Evolutionary conservation across 2,797 vertebrate species (phyloP).

Genomic region (Bovichtus diacanthus): DNA sequence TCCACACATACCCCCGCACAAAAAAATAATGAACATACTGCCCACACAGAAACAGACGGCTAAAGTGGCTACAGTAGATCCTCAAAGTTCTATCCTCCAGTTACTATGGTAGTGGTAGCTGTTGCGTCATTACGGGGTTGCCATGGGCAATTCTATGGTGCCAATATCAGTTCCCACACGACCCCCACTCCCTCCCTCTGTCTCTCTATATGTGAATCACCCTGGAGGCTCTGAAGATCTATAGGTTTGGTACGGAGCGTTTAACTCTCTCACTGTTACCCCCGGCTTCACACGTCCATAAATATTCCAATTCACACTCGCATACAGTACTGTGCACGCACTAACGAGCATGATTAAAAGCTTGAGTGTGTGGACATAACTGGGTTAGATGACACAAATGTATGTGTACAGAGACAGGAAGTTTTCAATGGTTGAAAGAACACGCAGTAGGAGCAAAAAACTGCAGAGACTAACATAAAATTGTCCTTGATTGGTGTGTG

Average conservation of each 20-base stretch:
- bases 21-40: slow-evolving; percentile 29
- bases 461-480: slow-evolving; percentile 23
- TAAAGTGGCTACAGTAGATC: slow-evolving; percentile 48
- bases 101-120: slow-evolving; percentile 72
- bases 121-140: slow-evolving; percentile 66
- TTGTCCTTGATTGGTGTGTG: slow-evolving; percentile 14
- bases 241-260: slow-evolving; percentile 34
- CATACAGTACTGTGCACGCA: slow-evolving; percentile 9
- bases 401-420: neutral
- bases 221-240: slow-evolving; percentile 25
- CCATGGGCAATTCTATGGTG: slow-evolving; percentile 63
- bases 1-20: slow-evolving; percentile 26
- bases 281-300: slow-evolving; percentile 18
- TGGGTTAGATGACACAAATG: slow-evolving; percentile 33
- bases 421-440: slow-evolving; percentile 8
- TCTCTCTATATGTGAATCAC: slow-evolving; percentile 25
- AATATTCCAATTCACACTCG: slow-evolving; percentile 37
- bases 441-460: neutral
- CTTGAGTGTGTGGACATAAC: slow-evolving; percentile 19
- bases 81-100: slow-evolving; percentile 50
- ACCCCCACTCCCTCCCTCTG: slow-evolving; percentile 1
- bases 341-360: slow-evolving; percentile 36
- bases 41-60: slow-evolving; percentile 49
- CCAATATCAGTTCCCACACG: slow-evolving; percentile 29
- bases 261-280: slow-evolving; percentile 26